Evolutionary conservation across 2,797 vertebrate genomes (phyloP).

Genomic region (Melanotaenia boesemani): DNA sequence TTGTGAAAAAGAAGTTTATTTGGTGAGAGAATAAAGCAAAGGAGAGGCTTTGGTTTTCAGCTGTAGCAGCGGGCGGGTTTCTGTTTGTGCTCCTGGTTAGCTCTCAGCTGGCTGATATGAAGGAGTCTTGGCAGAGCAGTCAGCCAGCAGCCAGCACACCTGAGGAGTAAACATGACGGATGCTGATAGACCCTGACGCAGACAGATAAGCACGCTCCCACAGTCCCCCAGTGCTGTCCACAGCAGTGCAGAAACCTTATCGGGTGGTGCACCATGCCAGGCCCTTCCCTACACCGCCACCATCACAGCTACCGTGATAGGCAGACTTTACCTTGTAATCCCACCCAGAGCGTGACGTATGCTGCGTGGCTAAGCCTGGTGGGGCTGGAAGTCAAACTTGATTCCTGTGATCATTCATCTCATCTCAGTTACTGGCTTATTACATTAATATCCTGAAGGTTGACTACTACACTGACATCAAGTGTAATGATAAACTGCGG

Average conservation of each 20-base stretch:
- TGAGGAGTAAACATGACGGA: slow-evolving; percentile 79
- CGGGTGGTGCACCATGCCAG: slow-evolving; percentile 37
- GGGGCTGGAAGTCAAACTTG: slow-evolving; percentile 51
- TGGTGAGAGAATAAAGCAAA: slow-evolving; percentile 11
- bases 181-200: slow-evolving; percentile 76
- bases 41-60: slow-evolving; percentile 21
- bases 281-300: slow-evolving; percentile 24
- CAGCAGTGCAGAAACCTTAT: slow-evolving; percentile 68
- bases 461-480: slow-evolving; percentile 59
- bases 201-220: slow-evolving; percentile 69
- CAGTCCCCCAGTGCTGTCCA: slow-evolving; percentile 65
- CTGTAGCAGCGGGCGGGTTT: slow-evolving; percentile 40
- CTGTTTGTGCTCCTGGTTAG: slow-evolving; percentile 60
- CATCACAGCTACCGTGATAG: slow-evolving; percentile 10
- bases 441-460: slow-evolving; percentile 67
- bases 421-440: slow-evolving; percentile 48
- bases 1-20: slow-evolving; percentile 32
- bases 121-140: slow-evolving; percentile 66
- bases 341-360: slow-evolving; percentile 6
- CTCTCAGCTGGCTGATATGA: slow-evolving; percentile 67
- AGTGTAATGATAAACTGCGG: slow-evolving; percentile 63
- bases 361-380: slow-evolving; percentile 4
- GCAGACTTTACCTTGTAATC: not conserved
- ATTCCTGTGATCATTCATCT: slow-evolving; percentile 61
- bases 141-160: slow-evolving; percentile 69